Evolutionary conservation across 2,888 invertebrate species (phyloP), one percentile per base, ranked within the genome.

Genomic region (Caenorhabditis sp.): DNA sequence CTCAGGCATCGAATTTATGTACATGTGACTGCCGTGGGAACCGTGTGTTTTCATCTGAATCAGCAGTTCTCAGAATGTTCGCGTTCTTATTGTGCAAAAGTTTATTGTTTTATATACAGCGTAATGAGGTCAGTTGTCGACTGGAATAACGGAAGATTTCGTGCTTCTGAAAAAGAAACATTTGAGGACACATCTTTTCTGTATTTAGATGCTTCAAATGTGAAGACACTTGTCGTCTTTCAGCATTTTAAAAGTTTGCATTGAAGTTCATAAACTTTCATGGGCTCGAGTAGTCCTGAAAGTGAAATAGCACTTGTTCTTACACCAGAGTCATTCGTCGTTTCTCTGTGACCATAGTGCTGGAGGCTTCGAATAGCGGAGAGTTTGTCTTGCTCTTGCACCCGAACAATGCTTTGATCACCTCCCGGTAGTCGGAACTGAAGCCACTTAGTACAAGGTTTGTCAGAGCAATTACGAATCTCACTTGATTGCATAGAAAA

Each of bases 401-500:
- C 13, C 68, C 61, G 35, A 75, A 56, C 2, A 75, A 26, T n/a
- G 61, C 26, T 41, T 63, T 58, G 35, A 74, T 74, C 4, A 74
- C 66, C 26, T 74, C 74, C 3, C 74, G 74, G 30, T 74, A 74
- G 32, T 74, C 74, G 8, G 66, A 59, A 26, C 73, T 74, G 45
- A 24, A 74, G 59, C 8, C 9, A 0, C 7, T 7, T 17, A n/a
- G 37, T 37, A 11, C 20, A n/a, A 11, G 13, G 2, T 35, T 22
- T 6, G 6, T 15, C 13, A 9, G 7, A 22, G 24, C 13, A 6
- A 15, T 17, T 6, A 15, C 3, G 15, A 37, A n/a, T 2, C 62
- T 58, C 22, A 79, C 79, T 79, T 79, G 58, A 76, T 76, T 1
- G 66, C 72, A 37, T 76, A 79, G 30, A 79, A 80, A 1, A 80